These are phyloP conservation scores for Malurus alboscapulatus DNA, from an alignment of 2,113 vertebrate genomes.

Conservation along the genomic window DNA sequence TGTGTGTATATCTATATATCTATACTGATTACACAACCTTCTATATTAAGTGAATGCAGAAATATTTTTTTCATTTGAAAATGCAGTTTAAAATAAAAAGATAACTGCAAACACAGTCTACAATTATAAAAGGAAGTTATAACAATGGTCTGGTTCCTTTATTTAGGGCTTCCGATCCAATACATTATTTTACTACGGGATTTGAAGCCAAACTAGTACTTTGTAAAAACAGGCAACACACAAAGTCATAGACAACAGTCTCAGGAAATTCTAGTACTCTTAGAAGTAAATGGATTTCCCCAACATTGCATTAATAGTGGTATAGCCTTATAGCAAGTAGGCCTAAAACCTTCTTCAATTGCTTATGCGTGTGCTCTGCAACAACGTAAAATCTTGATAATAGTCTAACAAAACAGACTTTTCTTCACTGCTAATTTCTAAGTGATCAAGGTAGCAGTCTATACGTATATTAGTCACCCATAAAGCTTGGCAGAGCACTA, in stretches of 20 bases:
- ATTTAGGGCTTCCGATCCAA: neutral
- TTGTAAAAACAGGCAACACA: neutral
- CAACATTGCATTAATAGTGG: neutral
- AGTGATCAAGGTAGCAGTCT: neutral
- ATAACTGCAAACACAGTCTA: neutral
- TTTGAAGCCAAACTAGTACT: neutral
- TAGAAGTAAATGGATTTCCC: neutral
- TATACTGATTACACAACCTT: neutral
- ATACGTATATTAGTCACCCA: neutral
- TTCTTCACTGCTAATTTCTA: neutral
- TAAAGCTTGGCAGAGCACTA: neutral
- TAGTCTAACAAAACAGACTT: neutral
- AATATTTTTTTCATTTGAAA: neutral
- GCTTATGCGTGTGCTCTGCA: accelerated
- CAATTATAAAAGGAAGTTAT: neutral
- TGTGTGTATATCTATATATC: neutral
- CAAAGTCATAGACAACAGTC: neutral
- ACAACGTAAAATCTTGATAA: neutral
- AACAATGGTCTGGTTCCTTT: neutral
- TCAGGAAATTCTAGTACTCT: neutral
- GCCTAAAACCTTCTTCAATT: neutral
- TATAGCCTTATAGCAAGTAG: neutral
- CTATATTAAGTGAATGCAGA: neutral
- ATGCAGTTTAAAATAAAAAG: neutral
- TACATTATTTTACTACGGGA: neutral